A percentile compares a stretch with the other conserved stretches of the same genome.
phyloP scores from a whole-genome alignment of 2,888 invertebrate genomes.

The Eilema caniola region DNA sequence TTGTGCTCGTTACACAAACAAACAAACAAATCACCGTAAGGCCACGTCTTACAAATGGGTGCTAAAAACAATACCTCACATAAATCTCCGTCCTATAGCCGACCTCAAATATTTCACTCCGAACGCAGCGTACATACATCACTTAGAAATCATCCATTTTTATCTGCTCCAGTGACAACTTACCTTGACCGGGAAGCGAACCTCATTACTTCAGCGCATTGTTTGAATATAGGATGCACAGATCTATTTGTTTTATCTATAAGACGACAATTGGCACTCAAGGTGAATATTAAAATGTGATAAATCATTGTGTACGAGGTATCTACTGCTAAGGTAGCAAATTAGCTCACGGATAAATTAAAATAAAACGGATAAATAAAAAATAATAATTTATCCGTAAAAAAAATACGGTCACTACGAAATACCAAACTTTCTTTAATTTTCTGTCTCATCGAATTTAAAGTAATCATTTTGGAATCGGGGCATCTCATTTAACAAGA shows the following conservation, averaged over 20 bases:
- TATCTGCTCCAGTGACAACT: slow-evolving; percentile 39
- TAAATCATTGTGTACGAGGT: background rate
- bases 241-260: slow-evolving; percentile 46
- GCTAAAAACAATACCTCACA: slow-evolving; percentile 26
- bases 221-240: slow-evolving; percentile 42
- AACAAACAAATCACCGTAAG: slow-evolving; percentile 4
- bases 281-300: slow-evolving; percentile 24
- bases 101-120: slow-evolving; percentile 24
- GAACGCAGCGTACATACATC: slow-evolving; percentile 40
- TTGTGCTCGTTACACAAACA: slow-evolving; percentile 5
- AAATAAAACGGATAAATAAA: no score
- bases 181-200: slow-evolving; percentile 57
- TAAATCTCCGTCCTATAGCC: slow-evolving; percentile 33
- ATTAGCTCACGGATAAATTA: no score
- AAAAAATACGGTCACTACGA: no score
- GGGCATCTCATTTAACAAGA: no score
- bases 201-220: slow-evolving; percentile 39
- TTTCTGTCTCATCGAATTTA: no score
- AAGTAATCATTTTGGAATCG: no score
- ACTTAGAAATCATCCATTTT: slow-evolving; percentile 46
- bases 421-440: no score
- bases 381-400: no score
- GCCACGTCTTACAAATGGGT: background rate
- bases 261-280: slow-evolving; percentile 32
- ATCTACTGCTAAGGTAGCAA: background rate